Evolutionary conservation across 2,113 vertebrate genomes (phyloP).

Genomic region (Galeopterus variegatus): DNA sequence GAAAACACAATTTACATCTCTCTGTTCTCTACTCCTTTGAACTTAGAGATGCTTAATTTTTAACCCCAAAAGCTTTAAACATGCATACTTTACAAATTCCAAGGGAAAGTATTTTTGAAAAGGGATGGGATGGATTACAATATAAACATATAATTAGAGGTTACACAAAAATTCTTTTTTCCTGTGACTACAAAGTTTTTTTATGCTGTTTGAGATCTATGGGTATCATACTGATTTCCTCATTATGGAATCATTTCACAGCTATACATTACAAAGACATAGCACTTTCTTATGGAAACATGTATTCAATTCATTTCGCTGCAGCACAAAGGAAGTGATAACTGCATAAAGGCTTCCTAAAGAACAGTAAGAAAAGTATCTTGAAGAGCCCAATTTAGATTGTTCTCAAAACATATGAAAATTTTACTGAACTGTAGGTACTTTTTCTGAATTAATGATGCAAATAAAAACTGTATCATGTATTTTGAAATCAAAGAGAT

Average conservation of each 20-base stretch:
- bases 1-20: conserved; percentile 5
- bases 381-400: neutral
- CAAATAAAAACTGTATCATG: neutral
- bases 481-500: conserved; percentile 60
- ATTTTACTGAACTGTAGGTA: neutral
- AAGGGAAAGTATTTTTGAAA: conserved; percentile 52
- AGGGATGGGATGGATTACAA: neutral
- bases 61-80: neutral
- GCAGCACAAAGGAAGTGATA: conserved; percentile 66
- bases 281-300: conserved; percentile 42
- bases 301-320: neutral
- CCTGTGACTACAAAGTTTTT: neutral
- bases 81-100: conserved; percentile 21
- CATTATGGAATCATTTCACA: conserved; percentile 3
- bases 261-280: neutral
- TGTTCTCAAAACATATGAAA: neutral
- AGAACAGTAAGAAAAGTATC: conserved; percentile 8
- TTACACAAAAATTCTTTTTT: conserved; percentile 73
- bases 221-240: neutral
- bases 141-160: conserved; percentile 41
- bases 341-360: neutral
- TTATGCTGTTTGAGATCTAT: conserved; percentile 34
- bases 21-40: conserved; percentile 29
- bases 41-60: conserved; percentile 39
- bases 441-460: neutral